Evolutionary conservation across 2,797 vertebrate species (phyloP), one percentile per base, ranked within the genome.

Genomic region (Ambastaia sidthimunki): DNA sequence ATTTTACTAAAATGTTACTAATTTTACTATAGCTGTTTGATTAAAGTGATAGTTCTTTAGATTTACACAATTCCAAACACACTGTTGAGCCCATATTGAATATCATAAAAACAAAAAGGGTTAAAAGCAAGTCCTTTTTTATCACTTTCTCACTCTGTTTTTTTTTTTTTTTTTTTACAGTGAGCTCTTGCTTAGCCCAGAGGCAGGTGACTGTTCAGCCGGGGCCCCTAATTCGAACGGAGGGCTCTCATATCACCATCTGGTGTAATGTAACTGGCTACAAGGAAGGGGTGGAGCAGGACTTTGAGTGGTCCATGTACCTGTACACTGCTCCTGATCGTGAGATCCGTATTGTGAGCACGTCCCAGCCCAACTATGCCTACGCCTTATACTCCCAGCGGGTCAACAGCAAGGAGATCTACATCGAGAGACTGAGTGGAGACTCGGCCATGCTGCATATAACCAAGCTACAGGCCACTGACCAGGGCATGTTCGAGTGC

Each of bases 241-340:
- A 91, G 81, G 96, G 96, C 44, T 95, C 94, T 83, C 93, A 96
- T 0, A 77, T 94, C 88, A 96, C 94, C 89, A 95, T 97, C 82
- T 90, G 92, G 92, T 97, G 96, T 89, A 95, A 92, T 0, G 96
- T 97, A 76, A 93, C 92, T 0, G 96, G 95, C 86, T 90, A 95
- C 84, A 92, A 91, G 80, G 93, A 94, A n/a, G 92, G 93, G 0
- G 19, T 89, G 0, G 85, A 93, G 83, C 95, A 95, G 89, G 90
- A 95, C 86, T 98, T 98, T 50, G 94, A 96, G 87, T 99, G 97
- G 97, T 98, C 95, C 87, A 88, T 97, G 91, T 97, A 95, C 88
- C 90, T 93, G 82, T 86, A 92, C 0, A 90, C 90, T 0, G 90
- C 83, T 5, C 93, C 95, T 0, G 83, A 91, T 70, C 88, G 82